Percentiles rank a stretch among this genome's conserved stretches.
Evolutionary conservation across 2,797 vertebrate species (phyloP).

Genomic region (Mergus octosetaceus): DNA sequence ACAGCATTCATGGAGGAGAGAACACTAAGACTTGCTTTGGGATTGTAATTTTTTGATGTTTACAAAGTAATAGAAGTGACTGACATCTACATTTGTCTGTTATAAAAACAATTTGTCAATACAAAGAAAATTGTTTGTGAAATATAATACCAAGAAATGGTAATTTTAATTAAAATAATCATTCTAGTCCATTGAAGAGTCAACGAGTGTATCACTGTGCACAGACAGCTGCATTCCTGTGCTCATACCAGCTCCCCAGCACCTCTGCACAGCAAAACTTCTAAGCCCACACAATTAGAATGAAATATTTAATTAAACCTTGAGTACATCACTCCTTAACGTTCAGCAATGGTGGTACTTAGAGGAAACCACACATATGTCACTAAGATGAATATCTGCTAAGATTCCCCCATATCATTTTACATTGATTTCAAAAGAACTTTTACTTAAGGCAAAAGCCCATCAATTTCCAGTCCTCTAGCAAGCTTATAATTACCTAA

Average conservation of each 20-base stretch:
- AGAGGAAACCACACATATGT: not conserved
- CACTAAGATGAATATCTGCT: not conserved
- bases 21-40: not conserved
- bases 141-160: not conserved
- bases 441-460: conserved; percentile 1
- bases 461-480: conserved; percentile 6
- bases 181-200: not conserved
- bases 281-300: not conserved
- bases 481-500: not conserved
- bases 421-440: conserved; percentile 20
- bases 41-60: not conserved
- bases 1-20: not conserved
- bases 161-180: not conserved
- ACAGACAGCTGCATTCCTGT: fast-evolving
- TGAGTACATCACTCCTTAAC: not conserved
- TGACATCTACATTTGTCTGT: not conserved
- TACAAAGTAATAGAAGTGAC: not conserved
- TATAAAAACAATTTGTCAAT: not conserved
- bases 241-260: not conserved
- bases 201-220: not conserved
- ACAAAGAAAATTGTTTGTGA: not conserved
- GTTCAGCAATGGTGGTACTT: not conserved
- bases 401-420: not conserved
- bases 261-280: not conserved
- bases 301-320: not conserved